A percentile compares a stretch with the other conserved stretches of the same genome.
phyloP scores from a whole-genome alignment of 2,797 vertebrate genomes.

The Pyrocephalus nanus region DNA sequence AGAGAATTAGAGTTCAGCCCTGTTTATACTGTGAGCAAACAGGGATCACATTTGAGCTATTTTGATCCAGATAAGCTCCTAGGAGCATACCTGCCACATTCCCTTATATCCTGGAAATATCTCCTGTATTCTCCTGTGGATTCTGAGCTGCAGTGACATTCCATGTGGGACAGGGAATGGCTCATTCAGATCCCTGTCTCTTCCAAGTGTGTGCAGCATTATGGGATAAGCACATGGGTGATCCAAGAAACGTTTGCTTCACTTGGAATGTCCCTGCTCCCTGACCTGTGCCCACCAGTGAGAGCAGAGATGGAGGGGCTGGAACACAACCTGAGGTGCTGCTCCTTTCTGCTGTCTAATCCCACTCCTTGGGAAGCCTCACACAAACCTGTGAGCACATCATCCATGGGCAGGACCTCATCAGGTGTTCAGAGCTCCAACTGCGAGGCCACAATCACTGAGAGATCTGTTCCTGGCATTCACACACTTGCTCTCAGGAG shows the following conservation, averaged over 20 bases:
- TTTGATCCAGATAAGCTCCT: not conserved
- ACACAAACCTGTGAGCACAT: not conserved
- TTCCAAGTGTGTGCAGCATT: not conserved
- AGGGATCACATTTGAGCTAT: not conserved
- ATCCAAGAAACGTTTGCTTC: not conserved
- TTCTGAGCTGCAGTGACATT: not conserved
- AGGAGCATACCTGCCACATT: not conserved
- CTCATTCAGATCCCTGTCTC: not conserved
- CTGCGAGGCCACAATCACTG: not conserved
- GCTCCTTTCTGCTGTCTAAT: not conserved
- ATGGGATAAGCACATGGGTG: not conserved
- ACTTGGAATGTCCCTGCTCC: not conserved
- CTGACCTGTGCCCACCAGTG: not conserved
- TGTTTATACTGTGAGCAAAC: not conserved
- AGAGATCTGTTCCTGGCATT: not conserved
- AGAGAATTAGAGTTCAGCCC: not conserved
- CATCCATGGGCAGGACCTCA: not conserved
- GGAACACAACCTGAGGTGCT: not conserved
- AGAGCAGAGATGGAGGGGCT: not conserved
- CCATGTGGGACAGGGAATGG: not conserved
- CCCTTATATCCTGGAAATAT: not conserved
- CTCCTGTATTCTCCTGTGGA: not conserved
- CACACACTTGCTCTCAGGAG: not conserved
- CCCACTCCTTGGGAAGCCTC: too few species aligned
- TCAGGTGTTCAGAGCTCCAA: not conserved